Percentiles rank a stretch among this genome's conserved stretches.
Conservation (phyloP, 2,797 vertebrate species). For the Spea hammondii region DNA sequence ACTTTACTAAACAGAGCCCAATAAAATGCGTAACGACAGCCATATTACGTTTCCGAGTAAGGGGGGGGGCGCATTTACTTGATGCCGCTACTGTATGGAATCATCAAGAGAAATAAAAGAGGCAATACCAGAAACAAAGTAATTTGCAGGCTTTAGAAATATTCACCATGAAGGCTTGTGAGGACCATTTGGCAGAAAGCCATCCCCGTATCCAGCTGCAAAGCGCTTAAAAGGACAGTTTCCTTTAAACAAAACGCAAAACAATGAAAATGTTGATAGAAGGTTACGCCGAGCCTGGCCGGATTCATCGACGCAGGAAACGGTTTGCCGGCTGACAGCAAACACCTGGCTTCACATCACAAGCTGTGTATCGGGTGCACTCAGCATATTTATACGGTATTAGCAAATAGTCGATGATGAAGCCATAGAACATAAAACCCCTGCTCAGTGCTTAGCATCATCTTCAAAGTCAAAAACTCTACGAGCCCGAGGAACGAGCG, state of each 20-base stretch:
- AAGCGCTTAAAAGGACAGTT: conserved; percentile 28
- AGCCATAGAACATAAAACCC: conserved; percentile 31
- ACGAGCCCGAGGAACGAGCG: background rate
- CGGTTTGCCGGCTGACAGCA: conserved; percentile 26
- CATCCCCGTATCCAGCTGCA: conserved; percentile 35
- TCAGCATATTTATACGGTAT: conserved; percentile 41
- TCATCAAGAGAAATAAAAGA: conserved; percentile 28
- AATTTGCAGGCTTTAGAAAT: conserved; percentile 29
- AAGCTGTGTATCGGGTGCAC: conserved; percentile 24
- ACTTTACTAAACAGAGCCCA: too few species aligned
- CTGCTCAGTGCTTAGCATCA: conserved; percentile 29
- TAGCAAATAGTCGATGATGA: conserved; percentile 34
- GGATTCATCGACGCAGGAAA: conserved; percentile 41
- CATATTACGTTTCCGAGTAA: too few species aligned
- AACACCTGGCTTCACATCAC: conserved; percentile 47
- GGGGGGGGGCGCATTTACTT: too few species aligned
- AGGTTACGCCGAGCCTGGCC: conserved; percentile 17
- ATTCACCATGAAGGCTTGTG: background rate
- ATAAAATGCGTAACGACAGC: too few species aligned
- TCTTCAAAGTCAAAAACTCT: conserved; percentile 24
- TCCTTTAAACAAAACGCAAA: conserved; percentile 40
- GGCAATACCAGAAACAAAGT: conserved; percentile 27
- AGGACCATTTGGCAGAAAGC: conserved; percentile 20
- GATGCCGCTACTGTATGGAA: background rate
- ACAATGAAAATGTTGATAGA: conserved; percentile 49